Conservation (phyloP, 2,888 invertebrate genomes). For the Drosophila kuntzei region DNA sequence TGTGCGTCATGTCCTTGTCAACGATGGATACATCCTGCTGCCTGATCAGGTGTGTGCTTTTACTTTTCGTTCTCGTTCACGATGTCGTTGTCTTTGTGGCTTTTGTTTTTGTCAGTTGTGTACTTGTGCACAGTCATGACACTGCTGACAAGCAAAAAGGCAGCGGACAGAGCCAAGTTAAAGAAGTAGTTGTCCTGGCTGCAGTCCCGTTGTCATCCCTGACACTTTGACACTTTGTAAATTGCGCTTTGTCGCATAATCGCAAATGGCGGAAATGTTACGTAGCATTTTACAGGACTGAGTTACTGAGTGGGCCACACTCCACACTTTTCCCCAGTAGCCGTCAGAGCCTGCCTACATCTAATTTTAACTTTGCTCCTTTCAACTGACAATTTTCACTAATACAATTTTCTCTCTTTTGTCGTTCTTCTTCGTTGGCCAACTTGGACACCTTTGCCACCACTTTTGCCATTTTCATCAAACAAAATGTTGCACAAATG, state of each 20-base stretch:
- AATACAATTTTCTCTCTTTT: constrained; percentile 65
- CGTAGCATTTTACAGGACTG: constrained; percentile 65
- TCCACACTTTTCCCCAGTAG: neutral
- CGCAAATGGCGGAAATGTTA: constrained; percentile 76
- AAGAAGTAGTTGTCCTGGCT: constrained; percentile 40
- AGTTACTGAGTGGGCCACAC: neutral
- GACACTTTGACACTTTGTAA: constrained; percentile 83
- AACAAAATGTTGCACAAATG: constrained; percentile 77
- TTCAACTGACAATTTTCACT: constrained; percentile 65
- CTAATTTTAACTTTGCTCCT: constrained; percentile 72
- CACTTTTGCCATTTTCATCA: constrained; percentile 70
- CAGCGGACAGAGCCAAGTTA: constrained; percentile 18
- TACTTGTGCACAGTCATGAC: constrained; percentile 47
- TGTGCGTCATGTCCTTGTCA: constrained; percentile 89
- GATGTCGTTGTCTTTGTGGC: constrained; percentile 4
- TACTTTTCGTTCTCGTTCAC: constrained; percentile 1
- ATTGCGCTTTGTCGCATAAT: constrained; percentile 76
- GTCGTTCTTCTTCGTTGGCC: constrained; percentile 21
- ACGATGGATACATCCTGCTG: constrained; percentile 89
- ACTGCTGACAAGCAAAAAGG: constrained; percentile 49
- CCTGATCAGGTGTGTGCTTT: constrained; percentile 88
- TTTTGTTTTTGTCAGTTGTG: constrained; percentile 12
- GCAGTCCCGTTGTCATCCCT: constrained; percentile 56
- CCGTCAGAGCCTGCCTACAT: constrained; percentile 39
- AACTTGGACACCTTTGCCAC: constrained; percentile 26